Conservation (phyloP, 2,113 vertebrate species). For the Ochotona curzoniae region DNA sequence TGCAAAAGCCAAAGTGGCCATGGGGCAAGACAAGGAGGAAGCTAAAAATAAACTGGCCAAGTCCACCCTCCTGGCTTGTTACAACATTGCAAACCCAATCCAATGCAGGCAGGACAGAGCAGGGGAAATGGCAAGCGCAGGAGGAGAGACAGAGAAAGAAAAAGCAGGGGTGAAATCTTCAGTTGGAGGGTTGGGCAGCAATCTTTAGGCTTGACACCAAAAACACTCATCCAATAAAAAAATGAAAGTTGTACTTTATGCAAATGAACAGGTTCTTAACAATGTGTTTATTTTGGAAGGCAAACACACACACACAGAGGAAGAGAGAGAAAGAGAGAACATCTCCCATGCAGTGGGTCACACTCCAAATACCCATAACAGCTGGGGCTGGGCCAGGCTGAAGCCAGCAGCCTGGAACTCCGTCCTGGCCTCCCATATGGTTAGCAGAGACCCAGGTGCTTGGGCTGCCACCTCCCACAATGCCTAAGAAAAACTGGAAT, state of each 20-base stretch:
- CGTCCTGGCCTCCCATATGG: no score
- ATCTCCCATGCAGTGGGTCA: no score
- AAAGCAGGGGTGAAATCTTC: not conserved
- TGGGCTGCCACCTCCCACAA: no score
- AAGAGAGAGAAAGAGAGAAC: no score
- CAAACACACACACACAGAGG: no score
- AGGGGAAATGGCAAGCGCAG: no score
- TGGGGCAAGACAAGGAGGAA: not conserved
- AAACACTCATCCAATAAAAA: not conserved
- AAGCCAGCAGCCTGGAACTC: no score
- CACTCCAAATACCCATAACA: no score
- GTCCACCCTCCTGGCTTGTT: not conserved
- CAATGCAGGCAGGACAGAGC: not conserved
- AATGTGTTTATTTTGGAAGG: no score
- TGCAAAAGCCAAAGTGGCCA: constrained; percentile 1
- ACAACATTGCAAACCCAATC: not conserved
- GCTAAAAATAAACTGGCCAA: not conserved
- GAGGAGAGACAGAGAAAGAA: not conserved
- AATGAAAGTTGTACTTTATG: not conserved
- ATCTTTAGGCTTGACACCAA: constrained; percentile 16
- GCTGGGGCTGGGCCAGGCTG: no score
- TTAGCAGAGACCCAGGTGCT: no score
- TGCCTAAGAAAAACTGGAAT: no score
- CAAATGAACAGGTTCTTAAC: not conserved
- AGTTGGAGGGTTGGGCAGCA: not conserved